Base-by-base conservation (phyloP, 2,888 invertebrate species). In the Keiferia lycopersicella region DNA sequence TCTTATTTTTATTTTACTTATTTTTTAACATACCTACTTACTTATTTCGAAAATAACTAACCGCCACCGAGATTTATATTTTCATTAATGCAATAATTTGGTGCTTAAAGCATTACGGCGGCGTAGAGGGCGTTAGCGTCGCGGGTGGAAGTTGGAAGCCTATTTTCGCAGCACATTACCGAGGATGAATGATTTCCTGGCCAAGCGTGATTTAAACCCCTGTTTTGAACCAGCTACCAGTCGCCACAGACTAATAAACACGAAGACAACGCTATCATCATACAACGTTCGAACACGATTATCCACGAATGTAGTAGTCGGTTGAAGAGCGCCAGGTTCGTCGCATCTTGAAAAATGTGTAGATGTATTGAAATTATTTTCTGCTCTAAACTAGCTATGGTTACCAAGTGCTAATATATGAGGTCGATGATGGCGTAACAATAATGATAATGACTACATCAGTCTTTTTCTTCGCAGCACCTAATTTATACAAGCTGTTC, bases 101-200 rank as follows among this genome's bases (percentile, higher is more conserved):
- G 78, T 78, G 79, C 80, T 81, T 81, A 80, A 82, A 83, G 80
- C 81, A 84, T 87, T 84, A 82, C 82, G 81, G 81, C 30, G 34
- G 34, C 81, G 78, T 78, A 78, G 79, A 79, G 83, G 84, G 84
- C 83, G 84, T 81, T 78, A 77, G 79, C 79, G 78, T 77, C 78
- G 80, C 78, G 71, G 69, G 68, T 66, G 80, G 6, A 8, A 4
- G 34, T 4, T 86, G 81, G 88, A 88, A 91, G 89, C 87, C 86
- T 87, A 88, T 91, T 90, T 90, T 90, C 87, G 89, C 91, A 87
- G 88, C 87, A 89, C 88, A 90, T 90, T 91, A 91, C 83, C 68
- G 85, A 88, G 88, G 86, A 90, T 90, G 89, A 87, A 91, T 88
- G 90, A 88, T 91, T 91, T 91, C 91, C 91, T 89, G 88, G 83